These are phyloP conservation scores for Pardosa pseudoannulata DNA, from an alignment of 2,888 invertebrate genomes.

Conservation along the genomic window DNA sequence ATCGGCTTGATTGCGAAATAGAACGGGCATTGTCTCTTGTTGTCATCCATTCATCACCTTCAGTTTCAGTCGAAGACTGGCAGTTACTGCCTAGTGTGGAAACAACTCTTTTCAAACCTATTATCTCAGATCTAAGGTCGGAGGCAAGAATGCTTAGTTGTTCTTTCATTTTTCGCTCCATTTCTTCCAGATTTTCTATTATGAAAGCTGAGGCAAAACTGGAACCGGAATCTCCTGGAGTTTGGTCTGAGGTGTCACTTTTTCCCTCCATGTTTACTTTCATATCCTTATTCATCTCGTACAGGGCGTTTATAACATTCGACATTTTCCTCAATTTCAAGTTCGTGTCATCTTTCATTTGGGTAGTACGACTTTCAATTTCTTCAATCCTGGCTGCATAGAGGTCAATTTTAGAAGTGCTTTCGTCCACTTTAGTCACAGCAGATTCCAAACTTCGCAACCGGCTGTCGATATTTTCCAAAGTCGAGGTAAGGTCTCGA, in stretches of 20 bases:
- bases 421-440: slow-evolving; percentile 29
- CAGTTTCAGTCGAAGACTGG: background rate
- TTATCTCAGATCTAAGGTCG: slow-evolving; percentile 58
- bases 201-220: slow-evolving; percentile 45
- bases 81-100: slow-evolving; percentile 22
- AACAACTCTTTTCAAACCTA: slow-evolving; percentile 36
- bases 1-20: slow-evolving; percentile 10
- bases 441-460: slow-evolving; percentile 28
- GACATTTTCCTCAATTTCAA: slow-evolving; percentile 65
- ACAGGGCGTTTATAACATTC: slow-evolving; percentile 65
- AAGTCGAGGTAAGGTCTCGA: background rate
- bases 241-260: background rate
- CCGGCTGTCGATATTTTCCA: slow-evolving; percentile 26
- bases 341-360: slow-evolving; percentile 62
- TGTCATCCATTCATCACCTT: slow-evolving; percentile 35
- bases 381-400: slow-evolving; percentile 53
- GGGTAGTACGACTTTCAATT: slow-evolving; percentile 52
- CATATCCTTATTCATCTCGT: slow-evolving; percentile 71
- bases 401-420: slow-evolving; percentile 38
- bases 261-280: slow-evolving; percentile 27
- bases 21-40: slow-evolving; percentile 34
- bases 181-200: slow-evolving; percentile 65
- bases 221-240: background rate
- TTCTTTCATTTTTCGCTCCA: slow-evolving; percentile 71
- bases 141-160: slow-evolving; percentile 55